Base-by-base conservation (phyloP, 1,140 invertebrate genomes). In the Episyrphus balteatus region DNA sequence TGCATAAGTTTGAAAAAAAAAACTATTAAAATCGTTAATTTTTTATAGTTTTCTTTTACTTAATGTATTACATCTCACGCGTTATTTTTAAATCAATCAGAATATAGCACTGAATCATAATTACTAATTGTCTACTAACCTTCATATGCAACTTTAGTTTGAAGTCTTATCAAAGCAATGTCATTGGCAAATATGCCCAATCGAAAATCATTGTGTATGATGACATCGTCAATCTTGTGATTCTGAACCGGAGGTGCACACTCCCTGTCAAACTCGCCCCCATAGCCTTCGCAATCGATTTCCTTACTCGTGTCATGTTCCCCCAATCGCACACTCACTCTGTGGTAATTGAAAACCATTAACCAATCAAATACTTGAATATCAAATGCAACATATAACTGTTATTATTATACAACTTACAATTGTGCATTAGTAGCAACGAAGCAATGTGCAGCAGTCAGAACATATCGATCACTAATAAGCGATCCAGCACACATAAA, bases 381-480 rank as follows among this genome's bases (percentile, higher is more conserved):
- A n/a, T 13, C 9, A 32, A 18, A 46, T 19, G 26, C 13, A 41
- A 10, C 1, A 10, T 39, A 15, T 8, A 39, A 41, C 10, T 18
- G n/a, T n/a, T n/a, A n/a, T n/a, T n/a, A n/a, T n/a, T n/a, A 0
- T 13, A 9, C 1, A 5, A 49, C 73, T 75, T 58, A 57, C 61
- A 58, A 43, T 7, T 50, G 21, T 15, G 33, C 36, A 14, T 30
- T 17, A 11, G 30, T 26, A 0, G 46, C 15, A 2, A 48, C 43
- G 10, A 61, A 51, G 50, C 66, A 68, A 43, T 68, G 63, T 7
- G 84, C 84, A 1, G 88, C 88, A 0, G 88, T 89, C 10, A 75
- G 48, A 19, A 75, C 61, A 51, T 72, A 73, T 42, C 62, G 58
- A 14, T 62, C 57, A 39, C 55, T 71, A 42, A 75, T 75, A 26